Evolutionary conservation across 2,797 vertebrate genomes (phyloP), one percentile per base, ranked within the genome.

Genomic region (Acestrorhynchus altus): DNA sequence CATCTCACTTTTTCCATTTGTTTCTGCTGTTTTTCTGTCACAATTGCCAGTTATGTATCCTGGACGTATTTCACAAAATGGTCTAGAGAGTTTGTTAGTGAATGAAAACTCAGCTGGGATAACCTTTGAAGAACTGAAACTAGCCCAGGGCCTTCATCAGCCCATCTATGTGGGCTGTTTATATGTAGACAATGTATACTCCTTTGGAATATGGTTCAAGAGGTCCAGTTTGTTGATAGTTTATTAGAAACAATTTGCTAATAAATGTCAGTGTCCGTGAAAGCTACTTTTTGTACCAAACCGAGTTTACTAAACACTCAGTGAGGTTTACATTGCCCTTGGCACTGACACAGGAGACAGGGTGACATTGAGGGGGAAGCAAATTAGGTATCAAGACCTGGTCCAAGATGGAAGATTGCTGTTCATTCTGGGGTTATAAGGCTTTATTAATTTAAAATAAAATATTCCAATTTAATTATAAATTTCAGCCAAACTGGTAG

Each of bases 141-240:
- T n/a, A 10, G 0, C 22, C 11, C 24, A 31, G 6, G 57, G 11
- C 1, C 39, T 57, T 28, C 16, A 42, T 59, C 1, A 31, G 22
- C 16, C 8, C n/a, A 46, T 12, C 11, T 7, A 56, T 80, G 56
- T 54, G 47, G 65, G 44, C 56, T 74, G 40, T 68, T 79, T 74
- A 74, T 54, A 74, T 79, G 65, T 69, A 74, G 5, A 74, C 78
- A 79, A 69, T 46, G 18, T 35, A 74, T 5, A 39, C 42, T 31
- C 64, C 40, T 59, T 22, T 31, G 20, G 1, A 12, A 52, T 9
- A 3, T 16, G 26, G 12, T 16, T 28, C 4, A 12, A 56, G 20
- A 22, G 15, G 0, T 16, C 35, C 20, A 3, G 3, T 5, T 20
- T 65, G 65, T 65, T 78, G 60, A 65, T 51, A 47, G 51, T 35